Evolutionary conservation across 1,140 invertebrate species (phyloP).

Genomic region (Zaprionus camerounensis): DNA sequence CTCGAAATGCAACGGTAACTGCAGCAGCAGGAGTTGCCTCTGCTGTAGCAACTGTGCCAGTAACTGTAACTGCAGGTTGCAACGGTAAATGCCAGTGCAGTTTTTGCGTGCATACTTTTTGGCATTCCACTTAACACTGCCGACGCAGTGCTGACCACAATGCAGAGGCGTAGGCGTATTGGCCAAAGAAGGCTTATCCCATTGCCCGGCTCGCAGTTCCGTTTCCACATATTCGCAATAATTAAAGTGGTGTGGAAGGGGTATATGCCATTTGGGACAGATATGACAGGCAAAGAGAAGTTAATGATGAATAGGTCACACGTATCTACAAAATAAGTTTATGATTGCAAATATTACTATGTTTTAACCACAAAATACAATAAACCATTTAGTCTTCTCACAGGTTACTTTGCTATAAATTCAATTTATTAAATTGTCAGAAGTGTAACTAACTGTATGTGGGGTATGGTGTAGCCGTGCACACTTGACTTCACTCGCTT

Average conservation of each 20-base stretch:
- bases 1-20: constrained; percentile 34
- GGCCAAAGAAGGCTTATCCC: constrained; percentile 58
- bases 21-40: neutral
- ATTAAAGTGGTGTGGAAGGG: neutral
- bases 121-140: constrained; percentile 54
- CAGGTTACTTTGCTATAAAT: too few relatives aligned
- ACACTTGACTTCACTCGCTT: neutral
- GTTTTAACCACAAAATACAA: too few relatives aligned
- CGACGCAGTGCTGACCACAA: constrained; percentile 61
- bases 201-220: constrained; percentile 39
- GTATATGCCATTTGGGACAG: neutral
- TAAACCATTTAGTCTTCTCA: too few relatives aligned
- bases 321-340: too few relatives aligned
- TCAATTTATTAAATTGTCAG: too few relatives aligned
- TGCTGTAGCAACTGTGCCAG: constrained; percentile 4
- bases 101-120: constrained; percentile 64
- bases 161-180: constrained; percentile 25
- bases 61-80: constrained; percentile 11
- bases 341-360: too few relatives aligned
- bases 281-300: constrained; percentile 30
- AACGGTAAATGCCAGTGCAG: constrained; percentile 38
- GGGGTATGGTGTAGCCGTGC: too few relatives aligned
- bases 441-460: too few relatives aligned
- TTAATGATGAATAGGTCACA: too few relatives aligned
- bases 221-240: constrained; percentile 51